A percentile compares a stretch with the other conserved stretches of the same genome.
These are phyloP conservation scores for Charanyca ferruginea DNA, from an alignment of 2,888 invertebrate species.

Conservation along the genomic window DNA sequence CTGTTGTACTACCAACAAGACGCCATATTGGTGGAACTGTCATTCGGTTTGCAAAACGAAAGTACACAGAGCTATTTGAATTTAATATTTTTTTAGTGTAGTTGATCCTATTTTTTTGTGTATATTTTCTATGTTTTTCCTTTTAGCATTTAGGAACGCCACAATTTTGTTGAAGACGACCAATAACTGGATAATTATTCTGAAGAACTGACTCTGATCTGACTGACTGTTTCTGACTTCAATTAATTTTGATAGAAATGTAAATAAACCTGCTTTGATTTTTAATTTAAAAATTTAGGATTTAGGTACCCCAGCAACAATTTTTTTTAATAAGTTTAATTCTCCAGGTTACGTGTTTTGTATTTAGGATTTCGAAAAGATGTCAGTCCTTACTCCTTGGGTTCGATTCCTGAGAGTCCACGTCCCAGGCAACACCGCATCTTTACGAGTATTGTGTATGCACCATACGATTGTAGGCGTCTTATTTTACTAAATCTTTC, in stretches of 20 bases:
- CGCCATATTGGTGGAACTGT: slow-evolving; percentile 43
- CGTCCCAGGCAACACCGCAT: neutral
- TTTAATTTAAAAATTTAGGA: neutral
- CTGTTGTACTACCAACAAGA: slow-evolving; percentile 13
- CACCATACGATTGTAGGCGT: no score
- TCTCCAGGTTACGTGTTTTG: no score
- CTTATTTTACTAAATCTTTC: no score
- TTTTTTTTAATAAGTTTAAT: no score
- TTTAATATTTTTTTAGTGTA: neutral
- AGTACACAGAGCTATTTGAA: slow-evolving; percentile 36
- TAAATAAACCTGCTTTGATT: neutral
- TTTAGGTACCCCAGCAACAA: neutral
- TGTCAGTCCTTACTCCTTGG: neutral
- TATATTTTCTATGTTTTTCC: slow-evolving; percentile 26
- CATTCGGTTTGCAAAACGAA: slow-evolving; percentile 50
- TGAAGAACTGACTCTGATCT: neutral
- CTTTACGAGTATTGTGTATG: no score
- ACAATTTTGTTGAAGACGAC: neutral
- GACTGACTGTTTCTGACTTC: no score
- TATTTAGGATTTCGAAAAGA: neutral
- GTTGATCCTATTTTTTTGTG: slow-evolving; percentile 8
- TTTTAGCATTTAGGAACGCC: slow-evolving; percentile 43
- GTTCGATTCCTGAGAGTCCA: neutral
- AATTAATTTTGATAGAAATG: neutral
- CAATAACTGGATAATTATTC: neutral